A percentile compares a stretch with the other conserved stretches of the same genome.
Evolutionary conservation across 1,140 invertebrate genomes (phyloP).

Genomic region (Scylla paramamosain): DNA sequence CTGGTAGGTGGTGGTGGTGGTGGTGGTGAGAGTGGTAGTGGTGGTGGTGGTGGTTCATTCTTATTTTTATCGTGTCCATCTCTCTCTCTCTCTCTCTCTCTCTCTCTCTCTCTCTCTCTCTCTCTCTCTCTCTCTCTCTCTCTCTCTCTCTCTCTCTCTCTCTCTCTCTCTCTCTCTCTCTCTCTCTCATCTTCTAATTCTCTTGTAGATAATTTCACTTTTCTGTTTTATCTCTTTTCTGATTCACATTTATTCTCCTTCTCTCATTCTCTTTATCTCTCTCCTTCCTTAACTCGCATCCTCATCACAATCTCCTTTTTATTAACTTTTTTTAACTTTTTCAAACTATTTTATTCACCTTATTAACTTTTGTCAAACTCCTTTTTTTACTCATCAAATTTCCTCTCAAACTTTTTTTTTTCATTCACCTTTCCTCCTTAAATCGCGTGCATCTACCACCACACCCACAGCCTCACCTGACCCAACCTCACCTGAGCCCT

Average conservation of each 20-base stretch:
- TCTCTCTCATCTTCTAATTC: not conserved
- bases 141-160: not conserved
- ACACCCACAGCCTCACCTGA: not conserved
- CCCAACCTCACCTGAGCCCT: not conserved
- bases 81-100: not conserved
- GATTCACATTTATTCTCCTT: not conserved
- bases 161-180: not conserved
- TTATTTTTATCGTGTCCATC: too few species aligned
- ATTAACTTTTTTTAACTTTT: too few species aligned
- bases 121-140: constrained; percentile 39
- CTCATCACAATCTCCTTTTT: too few species aligned
- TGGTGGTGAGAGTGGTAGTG: too few species aligned
- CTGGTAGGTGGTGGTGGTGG: too few species aligned
- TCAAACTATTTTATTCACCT: not conserved
- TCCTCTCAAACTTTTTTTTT: too few species aligned
- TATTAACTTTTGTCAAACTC: too few species aligned
- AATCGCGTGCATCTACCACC: not conserved
- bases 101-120: constrained; percentile 33
- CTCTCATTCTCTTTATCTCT: not conserved
- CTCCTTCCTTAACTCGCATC: too few species aligned
- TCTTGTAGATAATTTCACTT: not conserved
- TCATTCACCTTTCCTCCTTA: too few species aligned
- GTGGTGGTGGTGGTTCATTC: too few species aligned
- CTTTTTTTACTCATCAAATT: too few species aligned
- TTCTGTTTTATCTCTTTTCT: too few species aligned